These are phyloP conservation scores for Callosobruchus maculatus DNA, from an alignment of 2,888 invertebrate genomes.

Conservation along the genomic window DNA sequence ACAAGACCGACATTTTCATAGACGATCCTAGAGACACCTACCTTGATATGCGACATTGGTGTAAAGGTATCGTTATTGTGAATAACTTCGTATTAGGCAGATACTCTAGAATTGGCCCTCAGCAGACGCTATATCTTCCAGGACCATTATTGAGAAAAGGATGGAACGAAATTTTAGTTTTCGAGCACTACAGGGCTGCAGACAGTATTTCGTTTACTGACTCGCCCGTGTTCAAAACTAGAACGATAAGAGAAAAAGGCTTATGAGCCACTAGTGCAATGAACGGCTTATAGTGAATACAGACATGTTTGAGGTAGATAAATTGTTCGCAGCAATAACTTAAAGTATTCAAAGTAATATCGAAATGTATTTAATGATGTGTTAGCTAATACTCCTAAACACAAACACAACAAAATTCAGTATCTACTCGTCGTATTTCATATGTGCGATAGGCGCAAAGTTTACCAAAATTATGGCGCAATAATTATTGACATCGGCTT, in stretches of 20 bases:
- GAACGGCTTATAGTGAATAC: no score
- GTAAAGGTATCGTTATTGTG: constrained; percentile 78
- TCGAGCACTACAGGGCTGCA: constrained; percentile 42
- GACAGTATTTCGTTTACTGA: constrained; percentile 31
- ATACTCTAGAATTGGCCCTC: constrained; percentile 75
- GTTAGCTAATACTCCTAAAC: no score
- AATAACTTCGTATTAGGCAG: constrained; percentile 85
- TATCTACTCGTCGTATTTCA: no score
- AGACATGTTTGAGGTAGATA: no score
- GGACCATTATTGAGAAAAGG: constrained; percentile 66
- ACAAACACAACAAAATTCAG: no score
- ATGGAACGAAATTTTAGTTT: constrained; percentile 41
- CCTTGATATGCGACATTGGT: constrained; percentile 77
- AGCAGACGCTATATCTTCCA: constrained; percentile 79
- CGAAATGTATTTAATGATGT: no score
- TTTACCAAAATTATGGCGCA: no score
- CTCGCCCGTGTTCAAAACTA: constrained; percentile 28
- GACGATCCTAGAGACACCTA: constrained; percentile 69
- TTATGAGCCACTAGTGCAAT: not conserved
- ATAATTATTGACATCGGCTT: no score
- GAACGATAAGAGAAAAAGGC: constrained; percentile 1
- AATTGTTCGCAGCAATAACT: no score
- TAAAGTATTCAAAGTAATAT: no score
- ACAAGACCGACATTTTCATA: constrained; percentile 51
- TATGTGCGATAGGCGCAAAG: no score